Evolutionary conservation across 1,140 invertebrate genomes (phyloP).

Genomic region (Ips nitidus): DNA sequence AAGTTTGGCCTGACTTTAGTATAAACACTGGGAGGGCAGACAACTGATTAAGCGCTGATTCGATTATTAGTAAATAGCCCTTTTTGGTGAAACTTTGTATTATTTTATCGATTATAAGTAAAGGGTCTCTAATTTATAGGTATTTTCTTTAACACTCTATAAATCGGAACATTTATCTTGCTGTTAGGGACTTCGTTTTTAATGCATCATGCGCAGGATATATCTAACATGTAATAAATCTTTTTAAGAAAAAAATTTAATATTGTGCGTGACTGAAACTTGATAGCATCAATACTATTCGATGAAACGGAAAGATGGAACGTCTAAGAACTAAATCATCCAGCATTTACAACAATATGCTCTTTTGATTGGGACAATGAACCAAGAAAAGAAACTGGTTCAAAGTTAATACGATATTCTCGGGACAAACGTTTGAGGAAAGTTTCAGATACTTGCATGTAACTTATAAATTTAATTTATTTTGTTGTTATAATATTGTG

Average conservation of each 20-base stretch:
- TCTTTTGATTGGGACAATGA: no score
- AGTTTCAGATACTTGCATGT: no score
- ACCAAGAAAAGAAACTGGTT: no score
- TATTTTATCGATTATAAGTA: not conserved
- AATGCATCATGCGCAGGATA: not conserved
- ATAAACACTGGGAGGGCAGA: not conserved
- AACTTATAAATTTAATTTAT: no score
- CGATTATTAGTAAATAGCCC: not conserved
- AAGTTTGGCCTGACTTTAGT: constrained; percentile 2
- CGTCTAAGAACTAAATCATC: no score
- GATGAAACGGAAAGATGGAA: not conserved
- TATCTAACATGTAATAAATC: not conserved
- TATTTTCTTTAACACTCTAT: not conserved
- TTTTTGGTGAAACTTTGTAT: not conserved
- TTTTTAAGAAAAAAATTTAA: not conserved
- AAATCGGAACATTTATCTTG: not conserved
- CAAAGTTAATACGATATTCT: no score
- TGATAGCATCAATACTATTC: constrained; percentile 1
- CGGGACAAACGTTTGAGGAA: no score
- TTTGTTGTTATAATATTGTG: no score
- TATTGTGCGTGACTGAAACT: constrained; percentile 4
- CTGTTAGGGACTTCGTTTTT: not conserved
- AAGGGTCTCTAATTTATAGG: no score
- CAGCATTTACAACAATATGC: no score
- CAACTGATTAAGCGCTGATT: not conserved